Conservation (phyloP, 2,113 vertebrate genomes). For the Polypterus bichir region DNA sequence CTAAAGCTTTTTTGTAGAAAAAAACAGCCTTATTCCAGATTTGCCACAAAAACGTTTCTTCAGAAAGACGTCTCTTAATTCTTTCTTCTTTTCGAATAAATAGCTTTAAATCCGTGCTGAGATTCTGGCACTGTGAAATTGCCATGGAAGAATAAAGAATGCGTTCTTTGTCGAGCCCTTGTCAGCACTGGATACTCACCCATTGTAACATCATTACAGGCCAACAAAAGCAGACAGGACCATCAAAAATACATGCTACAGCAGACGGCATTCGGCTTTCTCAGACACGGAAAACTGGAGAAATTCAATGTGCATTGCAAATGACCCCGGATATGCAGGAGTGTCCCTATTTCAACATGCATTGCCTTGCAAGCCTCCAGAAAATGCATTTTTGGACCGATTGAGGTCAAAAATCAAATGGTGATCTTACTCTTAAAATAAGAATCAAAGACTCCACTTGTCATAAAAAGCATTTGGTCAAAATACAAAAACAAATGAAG, state of each 20-base stretch:
- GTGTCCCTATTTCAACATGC: background rate
- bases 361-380: background rate
- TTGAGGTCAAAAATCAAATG: background rate
- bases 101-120: too few relatives aligned
- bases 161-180: conserved; percentile 28
- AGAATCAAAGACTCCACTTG: background rate
- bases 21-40: too few relatives aligned
- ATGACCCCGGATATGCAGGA: background rate
- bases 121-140: conserved; percentile 19
- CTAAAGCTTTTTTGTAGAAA: too few relatives aligned
- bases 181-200: background rate
- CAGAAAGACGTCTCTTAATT: too few relatives aligned
- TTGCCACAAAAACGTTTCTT: too few relatives aligned
- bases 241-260: background rate
- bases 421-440: background rate
- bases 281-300: background rate
- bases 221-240: background rate
- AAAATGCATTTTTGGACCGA: background rate
- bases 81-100: too few relatives aligned
- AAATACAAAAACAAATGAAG: too few relatives aligned
- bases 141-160: conserved; percentile 27
- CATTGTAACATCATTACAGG: background rate
- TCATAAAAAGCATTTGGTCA: too few relatives aligned
- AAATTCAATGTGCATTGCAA: background rate
- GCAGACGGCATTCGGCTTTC: too few relatives aligned